A percentile compares a stretch with the other conserved stretches of the same genome.
Conservation (phyloP, 2,888 invertebrate genomes). For the Eupithecia pulchellata region DNA sequence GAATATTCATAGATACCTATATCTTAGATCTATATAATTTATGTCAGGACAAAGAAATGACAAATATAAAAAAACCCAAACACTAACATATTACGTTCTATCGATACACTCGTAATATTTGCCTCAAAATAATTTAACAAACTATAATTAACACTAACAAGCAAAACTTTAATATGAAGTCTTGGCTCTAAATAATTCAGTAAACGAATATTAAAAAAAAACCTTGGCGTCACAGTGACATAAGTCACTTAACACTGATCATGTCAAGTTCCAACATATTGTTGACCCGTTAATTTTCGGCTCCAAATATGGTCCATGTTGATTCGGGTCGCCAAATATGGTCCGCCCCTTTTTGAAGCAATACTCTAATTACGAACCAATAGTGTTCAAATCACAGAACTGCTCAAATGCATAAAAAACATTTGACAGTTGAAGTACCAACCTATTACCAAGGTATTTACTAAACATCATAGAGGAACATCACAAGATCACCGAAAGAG, state of each 20-base stretch:
- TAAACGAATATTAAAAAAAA: slow-evolving; percentile 20
- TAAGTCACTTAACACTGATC: slow-evolving; percentile 46
- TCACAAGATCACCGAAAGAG: too few relatives aligned
- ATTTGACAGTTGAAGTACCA: slow-evolving; percentile 11
- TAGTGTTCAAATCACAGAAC: background rate
- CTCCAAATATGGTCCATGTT: slow-evolving; percentile 68
- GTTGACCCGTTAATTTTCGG: slow-evolving; percentile 57
- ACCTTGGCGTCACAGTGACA: slow-evolving; percentile 40
- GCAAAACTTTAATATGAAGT: background rate
- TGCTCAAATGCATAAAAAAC: background rate
- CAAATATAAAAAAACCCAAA: background rate
- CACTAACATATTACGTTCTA: background rate
- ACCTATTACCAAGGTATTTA: too few relatives aligned
- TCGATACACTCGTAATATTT: background rate
- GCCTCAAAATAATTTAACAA: background rate
- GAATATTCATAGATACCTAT: too few relatives aligned
- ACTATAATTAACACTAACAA: background rate
- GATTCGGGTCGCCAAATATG: slow-evolving; percentile 69
- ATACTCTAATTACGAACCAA: slow-evolving; percentile 61
- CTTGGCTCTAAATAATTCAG: background rate
- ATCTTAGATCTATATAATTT: too few relatives aligned
- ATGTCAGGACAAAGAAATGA: too few relatives aligned
- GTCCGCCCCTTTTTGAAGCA: slow-evolving; percentile 67
- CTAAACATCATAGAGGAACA: too few relatives aligned
- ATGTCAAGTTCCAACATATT: slow-evolving; percentile 39